phyloP scores from a whole-genome alignment of 1,140 invertebrate genomes.

The Trichonephila inaurata region DNA sequence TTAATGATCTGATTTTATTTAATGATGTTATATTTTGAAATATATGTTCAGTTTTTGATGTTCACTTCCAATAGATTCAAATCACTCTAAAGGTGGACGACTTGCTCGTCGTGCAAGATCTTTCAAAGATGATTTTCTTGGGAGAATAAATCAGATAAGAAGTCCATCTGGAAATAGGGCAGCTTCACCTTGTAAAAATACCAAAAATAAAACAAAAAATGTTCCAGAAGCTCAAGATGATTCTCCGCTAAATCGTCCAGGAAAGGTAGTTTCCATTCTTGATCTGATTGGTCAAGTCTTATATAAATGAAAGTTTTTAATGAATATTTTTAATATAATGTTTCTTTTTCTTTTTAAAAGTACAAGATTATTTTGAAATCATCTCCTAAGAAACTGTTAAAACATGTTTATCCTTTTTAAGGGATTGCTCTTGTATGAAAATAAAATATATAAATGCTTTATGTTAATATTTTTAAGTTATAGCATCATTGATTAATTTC shows the following conservation, averaged over 20 bases:
- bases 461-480: too few relatives aligned
- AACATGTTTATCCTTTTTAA: too few relatives aligned
- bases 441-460: too few relatives aligned
- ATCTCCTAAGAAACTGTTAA: too few relatives aligned
- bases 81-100: constrained; percentile 76
- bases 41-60: background rate
- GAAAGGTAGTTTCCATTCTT: constrained; percentile 56
- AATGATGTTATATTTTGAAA: too few relatives aligned
- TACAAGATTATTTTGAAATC: too few relatives aligned
- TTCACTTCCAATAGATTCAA: constrained; percentile 52
- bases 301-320: too few relatives aligned
- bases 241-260: constrained; percentile 55
- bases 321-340: too few relatives aligned
- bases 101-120: constrained; percentile 90
- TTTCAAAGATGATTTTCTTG: constrained; percentile 94
- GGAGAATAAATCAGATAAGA: constrained; percentile 92
- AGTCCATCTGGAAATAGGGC: constrained; percentile 82
- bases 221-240: constrained; percentile 59
- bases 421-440: too few relatives aligned
- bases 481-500: too few relatives aligned
- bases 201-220: constrained; percentile 69
- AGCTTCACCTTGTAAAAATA: constrained; percentile 77
- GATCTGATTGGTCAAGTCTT: background rate
- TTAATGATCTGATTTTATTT: too few relatives aligned
- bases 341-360: too few relatives aligned